Evolutionary conservation across 2,113 vertebrate genomes (phyloP).

Genomic region (Lasiurus borealis): DNA sequence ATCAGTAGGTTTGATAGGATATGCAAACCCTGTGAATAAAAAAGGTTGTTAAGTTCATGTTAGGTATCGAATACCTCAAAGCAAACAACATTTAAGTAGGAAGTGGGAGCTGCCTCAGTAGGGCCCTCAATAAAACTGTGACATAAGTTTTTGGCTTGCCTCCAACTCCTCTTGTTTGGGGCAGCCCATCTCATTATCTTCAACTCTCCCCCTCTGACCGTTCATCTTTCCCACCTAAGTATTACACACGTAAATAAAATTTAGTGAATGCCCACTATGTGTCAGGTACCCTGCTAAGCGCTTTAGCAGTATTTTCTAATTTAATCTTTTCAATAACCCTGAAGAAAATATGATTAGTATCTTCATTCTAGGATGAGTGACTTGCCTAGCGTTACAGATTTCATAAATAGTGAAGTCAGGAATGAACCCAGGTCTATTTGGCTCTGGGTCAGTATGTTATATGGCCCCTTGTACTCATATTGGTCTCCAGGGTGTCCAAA

Average conservation of each 20-base stretch:
- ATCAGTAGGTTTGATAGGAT: not conserved
- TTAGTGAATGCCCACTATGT: not conserved
- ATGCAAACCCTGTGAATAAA: not conserved
- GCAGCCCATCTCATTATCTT: not conserved
- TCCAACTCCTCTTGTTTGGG: not conserved
- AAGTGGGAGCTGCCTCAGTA: not conserved
- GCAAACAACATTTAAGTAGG: not conserved
- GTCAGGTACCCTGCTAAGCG: not conserved
- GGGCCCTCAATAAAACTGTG: not conserved
- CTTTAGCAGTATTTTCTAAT: slow-evolving; percentile 50
- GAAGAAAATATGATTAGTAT: slow-evolving; percentile 3
- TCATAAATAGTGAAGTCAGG: not conserved
- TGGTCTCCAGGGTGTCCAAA: not conserved
- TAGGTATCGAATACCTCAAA: not conserved
- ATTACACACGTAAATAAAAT: not conserved
- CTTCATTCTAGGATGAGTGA: not conserved
- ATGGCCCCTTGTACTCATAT: not conserved
- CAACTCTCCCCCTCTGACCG: not conserved
- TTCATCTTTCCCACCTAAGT: not conserved
- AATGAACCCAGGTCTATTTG: not conserved
- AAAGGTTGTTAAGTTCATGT: not conserved
- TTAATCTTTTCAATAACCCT: not conserved
- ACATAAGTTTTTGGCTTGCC: not conserved
- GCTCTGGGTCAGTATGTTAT: not conserved
- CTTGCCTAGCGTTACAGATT: not conserved